Percentiles rank a stretch among this genome's conserved stretches.
Evolutionary conservation across 2,113 vertebrate genomes (phyloP).

Genomic region (Xyrauchen texanus): DNA sequence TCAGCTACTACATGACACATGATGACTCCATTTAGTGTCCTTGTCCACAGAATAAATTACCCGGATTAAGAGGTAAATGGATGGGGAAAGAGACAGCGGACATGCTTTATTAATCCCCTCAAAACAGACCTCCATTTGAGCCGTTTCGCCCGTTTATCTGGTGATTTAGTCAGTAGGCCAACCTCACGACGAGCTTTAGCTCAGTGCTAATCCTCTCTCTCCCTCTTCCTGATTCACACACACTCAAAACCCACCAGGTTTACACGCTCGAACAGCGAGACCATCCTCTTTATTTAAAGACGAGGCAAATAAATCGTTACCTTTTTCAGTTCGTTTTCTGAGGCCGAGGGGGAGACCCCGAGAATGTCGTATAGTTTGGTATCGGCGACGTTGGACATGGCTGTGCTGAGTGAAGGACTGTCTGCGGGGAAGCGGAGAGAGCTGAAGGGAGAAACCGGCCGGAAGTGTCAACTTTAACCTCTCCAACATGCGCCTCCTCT

Average conservation of each 20-base stretch:
- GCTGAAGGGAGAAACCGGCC: slow-evolving; percentile 49
- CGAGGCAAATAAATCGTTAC: slow-evolving; percentile 58
- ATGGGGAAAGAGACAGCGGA: neutral
- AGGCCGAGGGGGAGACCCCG: slow-evolving; percentile 86
- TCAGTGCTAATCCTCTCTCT: slow-evolving; percentile 33
- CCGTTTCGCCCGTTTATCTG: neutral
- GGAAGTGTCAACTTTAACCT: slow-evolving; percentile 49
- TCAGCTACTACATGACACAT: no score
- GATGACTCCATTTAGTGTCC: neutral
- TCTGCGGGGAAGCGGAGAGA: slow-evolving; percentile 55
- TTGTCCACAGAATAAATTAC: neutral
- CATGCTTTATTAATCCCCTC: neutral
- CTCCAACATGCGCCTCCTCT: slow-evolving; percentile 31
- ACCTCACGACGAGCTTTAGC: slow-evolving; percentile 27
- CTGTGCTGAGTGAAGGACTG: slow-evolving; percentile 66
- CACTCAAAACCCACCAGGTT: no score
- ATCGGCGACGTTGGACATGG: slow-evolving; percentile 90
- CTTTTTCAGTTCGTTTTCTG: slow-evolving; percentile 95
- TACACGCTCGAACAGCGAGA: neutral
- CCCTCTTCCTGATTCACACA: slow-evolving; percentile 27
- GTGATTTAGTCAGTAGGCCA: slow-evolving; percentile 40
- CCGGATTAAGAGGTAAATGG: neutral
- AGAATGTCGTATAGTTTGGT: slow-evolving; percentile 94
- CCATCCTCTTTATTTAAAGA: neutral
- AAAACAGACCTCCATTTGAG: neutral